Conservation (phyloP, 2,797 vertebrate species). For the Spinibarbus caldwelli region DNA sequence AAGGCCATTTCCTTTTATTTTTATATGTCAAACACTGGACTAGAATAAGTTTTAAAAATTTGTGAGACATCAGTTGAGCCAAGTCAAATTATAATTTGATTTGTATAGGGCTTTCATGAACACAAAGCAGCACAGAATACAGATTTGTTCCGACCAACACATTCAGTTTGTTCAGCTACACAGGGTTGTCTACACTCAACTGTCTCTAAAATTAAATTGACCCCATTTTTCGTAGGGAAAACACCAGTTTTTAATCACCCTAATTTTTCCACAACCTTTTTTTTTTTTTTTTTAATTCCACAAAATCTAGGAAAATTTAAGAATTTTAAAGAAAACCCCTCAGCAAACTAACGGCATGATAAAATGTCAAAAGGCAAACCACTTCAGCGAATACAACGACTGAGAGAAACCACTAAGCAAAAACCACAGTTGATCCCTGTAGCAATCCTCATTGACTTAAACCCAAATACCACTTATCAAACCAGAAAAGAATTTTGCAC, state of each 20-base stretch:
- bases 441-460: constrained; percentile 48
- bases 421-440: constrained; percentile 67
- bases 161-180: constrained; percentile 48
- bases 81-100: constrained; percentile 26
- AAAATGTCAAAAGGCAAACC: constrained; percentile 50
- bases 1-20: constrained; percentile 86
- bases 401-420: constrained; percentile 65
- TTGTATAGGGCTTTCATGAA: constrained; percentile 46
- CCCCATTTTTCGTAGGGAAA: neutral
- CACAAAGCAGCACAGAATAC: constrained; percentile 72
- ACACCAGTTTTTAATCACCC: neutral
- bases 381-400: constrained; percentile 68
- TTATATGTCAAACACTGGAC: constrained; percentile 99
- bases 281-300: neutral
- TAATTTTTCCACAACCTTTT: neutral
- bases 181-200: constrained; percentile 30
- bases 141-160: constrained; percentile 63
- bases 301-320: constrained; percentile 62
- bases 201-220: neutral
- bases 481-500: constrained; percentile 85
- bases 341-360: neutral
- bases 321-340: neutral
- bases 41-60: constrained; percentile 86
- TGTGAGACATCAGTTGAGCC: constrained; percentile 67
- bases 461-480: constrained; percentile 78